Evolutionary conservation across 2,113 vertebrate species (phyloP).

Genomic region (Alectura lathami): DNA sequence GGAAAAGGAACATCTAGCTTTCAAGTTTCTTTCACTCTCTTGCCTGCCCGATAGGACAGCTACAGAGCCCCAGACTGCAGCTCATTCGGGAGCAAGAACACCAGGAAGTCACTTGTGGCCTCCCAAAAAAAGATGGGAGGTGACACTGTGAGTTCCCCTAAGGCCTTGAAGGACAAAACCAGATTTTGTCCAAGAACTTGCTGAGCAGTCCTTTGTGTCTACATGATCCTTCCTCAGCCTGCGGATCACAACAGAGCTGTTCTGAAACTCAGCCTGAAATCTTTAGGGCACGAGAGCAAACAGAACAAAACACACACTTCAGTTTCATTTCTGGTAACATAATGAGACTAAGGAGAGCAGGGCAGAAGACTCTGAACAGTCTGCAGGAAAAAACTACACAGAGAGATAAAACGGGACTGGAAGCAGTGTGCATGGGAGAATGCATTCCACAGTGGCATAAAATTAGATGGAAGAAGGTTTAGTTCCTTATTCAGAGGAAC

Average conservation of each 20-base stretch:
- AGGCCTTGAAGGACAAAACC: background rate
- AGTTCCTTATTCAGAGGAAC: constrained; percentile 2
- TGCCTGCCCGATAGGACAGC: background rate
- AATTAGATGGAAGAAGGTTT: background rate
- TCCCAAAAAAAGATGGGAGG: background rate
- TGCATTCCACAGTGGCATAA: background rate
- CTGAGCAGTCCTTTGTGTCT: background rate
- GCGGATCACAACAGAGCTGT: background rate
- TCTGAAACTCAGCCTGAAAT: background rate
- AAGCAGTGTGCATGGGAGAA: background rate
- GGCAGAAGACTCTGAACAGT: background rate
- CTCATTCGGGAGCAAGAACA: background rate
- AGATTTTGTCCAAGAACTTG: background rate
- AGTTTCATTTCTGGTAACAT: background rate
- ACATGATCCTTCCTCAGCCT: background rate
- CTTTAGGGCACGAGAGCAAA: background rate
- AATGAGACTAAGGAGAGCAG: background rate
- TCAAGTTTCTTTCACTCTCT: background rate
- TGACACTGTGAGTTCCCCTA: background rate
- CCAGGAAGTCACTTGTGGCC: background rate
- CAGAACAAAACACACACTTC: background rate
- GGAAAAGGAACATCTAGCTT: background rate
- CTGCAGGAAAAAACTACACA: background rate
- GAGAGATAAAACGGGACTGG: background rate
- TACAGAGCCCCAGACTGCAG: background rate